Conservation (phyloP, 2,113 vertebrate species). For the Daphoenositta chrysoptera region DNA sequence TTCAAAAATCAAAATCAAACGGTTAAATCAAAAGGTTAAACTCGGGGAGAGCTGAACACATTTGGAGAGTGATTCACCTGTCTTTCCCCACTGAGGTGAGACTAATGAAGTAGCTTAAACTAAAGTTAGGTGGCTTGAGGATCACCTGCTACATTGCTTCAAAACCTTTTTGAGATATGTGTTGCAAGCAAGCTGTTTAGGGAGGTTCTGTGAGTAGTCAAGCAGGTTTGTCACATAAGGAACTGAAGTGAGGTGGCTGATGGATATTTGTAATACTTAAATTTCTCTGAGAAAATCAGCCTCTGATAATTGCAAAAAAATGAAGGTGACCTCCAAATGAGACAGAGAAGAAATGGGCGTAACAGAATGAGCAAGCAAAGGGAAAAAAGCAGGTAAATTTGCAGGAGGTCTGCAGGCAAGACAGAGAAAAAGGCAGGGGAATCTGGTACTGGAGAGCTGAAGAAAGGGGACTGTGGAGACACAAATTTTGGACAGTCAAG, state of each 20-base stretch:
- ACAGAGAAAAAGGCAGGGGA: background rate
- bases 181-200: background rate
- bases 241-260: background rate
- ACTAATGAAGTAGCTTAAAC: background rate
- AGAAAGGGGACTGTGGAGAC: background rate
- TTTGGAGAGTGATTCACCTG: background rate
- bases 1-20: background rate
- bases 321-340: background rate
- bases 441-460: background rate
- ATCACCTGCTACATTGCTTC: background rate
- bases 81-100: background rate
- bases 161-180: background rate
- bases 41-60: background rate
- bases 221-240: background rate
- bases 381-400: background rate
- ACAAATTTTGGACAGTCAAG: background rate
- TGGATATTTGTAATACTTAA: background rate
- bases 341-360: background rate
- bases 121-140: background rate
- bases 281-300: background rate
- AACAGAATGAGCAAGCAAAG: background rate
- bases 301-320: background rate
- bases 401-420: background rate
- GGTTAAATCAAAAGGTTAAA: too few relatives aligned
- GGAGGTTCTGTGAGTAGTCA: background rate